A percentile compares a stretch with the other conserved stretches of the same genome.
phyloP scores from a whole-genome alignment of 2,113 vertebrate genomes.

The Rhea pennata region DNA sequence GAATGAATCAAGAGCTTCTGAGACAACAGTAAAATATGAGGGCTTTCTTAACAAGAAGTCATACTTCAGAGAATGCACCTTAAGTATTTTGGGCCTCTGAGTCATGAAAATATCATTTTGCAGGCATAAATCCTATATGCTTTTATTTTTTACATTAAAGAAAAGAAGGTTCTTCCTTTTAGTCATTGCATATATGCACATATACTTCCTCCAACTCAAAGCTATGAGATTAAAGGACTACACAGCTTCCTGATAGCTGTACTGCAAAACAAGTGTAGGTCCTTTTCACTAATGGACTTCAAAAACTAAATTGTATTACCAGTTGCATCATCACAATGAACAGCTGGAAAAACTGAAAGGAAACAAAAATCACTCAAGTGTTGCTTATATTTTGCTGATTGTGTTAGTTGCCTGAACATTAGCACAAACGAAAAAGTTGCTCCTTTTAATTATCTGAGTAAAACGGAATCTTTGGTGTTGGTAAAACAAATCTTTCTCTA shows the following conservation, averaged over 20 bases:
- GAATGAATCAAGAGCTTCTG: neutral
- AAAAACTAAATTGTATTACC: neutral
- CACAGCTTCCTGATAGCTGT: neutral
- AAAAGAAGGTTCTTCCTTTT: neutral
- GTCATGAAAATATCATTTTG: neutral
- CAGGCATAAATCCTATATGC: neutral
- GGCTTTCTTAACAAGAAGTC: neutral
- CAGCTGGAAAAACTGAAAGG: neutral
- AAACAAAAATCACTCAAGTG: neutral
- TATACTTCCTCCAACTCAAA: neutral
- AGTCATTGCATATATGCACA: neutral
- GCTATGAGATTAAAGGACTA: neutral
- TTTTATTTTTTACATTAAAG: neutral
- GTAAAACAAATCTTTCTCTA: neutral
- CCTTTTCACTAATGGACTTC: neutral
- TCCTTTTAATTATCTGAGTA: neutral
- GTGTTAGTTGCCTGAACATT: neutral
- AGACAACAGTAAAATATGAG: neutral
- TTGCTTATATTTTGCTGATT: neutral
- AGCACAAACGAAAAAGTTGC: neutral
- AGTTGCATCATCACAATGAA: neutral
- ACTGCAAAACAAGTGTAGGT: neutral
- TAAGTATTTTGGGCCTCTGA: neutral
- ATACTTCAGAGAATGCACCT: neutral
- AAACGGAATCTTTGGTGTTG: neutral